Evolutionary conservation across 2,113 vertebrate species (phyloP).

Genomic region (Scortum barcoo): DNA sequence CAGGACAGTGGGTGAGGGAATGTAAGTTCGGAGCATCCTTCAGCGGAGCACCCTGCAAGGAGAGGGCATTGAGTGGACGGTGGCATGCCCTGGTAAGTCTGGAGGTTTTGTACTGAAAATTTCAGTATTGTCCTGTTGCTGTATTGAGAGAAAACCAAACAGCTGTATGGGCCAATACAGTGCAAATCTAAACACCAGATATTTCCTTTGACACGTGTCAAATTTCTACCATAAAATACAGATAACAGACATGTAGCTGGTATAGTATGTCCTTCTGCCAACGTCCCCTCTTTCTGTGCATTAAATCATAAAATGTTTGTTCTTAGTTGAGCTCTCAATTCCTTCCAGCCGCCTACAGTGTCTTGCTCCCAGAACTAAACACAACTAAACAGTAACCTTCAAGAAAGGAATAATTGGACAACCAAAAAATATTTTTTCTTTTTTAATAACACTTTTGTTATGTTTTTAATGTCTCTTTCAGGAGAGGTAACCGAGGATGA

Average conservation of each 20-base stretch:
- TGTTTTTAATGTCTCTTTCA: constrained; percentile 76
- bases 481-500: constrained; percentile 98
- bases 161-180: constrained; percentile 42
- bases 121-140: constrained; percentile 77
- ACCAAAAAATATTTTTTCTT: neutral
- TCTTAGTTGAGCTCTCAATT: constrained; percentile 1
- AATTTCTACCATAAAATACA: neutral
- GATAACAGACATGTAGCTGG: neutral
- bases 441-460: constrained; percentile 1
- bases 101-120: constrained; percentile 48
- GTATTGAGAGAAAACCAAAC: constrained; percentile 54
- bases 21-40: constrained; percentile 81
- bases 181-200: constrained; percentile 4
- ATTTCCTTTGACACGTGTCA: neutral
- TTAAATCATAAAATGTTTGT: constrained; percentile 15
- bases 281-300: neutral
- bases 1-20: constrained; percentile 74
- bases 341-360: neutral
- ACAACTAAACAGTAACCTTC: neutral
- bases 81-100: constrained; percentile 83
- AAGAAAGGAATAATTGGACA: neutral
- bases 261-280: neutral
- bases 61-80: constrained; percentile 78
- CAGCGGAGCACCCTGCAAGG: constrained; percentile 70
- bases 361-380: constrained; percentile 17